phyloP scores from a whole-genome alignment of 1,140 invertebrate species.

The Scaptomyza pallida region DNA sequence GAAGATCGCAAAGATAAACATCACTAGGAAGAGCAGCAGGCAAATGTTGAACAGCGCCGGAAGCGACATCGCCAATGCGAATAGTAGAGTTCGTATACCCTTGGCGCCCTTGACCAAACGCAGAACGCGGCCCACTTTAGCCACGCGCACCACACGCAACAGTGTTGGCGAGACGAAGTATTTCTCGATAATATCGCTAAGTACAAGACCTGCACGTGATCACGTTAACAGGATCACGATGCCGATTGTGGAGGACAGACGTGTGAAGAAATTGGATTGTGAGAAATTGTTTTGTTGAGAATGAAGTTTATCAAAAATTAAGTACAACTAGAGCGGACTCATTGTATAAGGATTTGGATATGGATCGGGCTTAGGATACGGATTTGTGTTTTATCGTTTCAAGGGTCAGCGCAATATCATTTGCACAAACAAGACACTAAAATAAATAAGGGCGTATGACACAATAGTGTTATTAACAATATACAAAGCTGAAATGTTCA shows the following conservation, averaged over 20 bases:
- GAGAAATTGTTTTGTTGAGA: slow-evolving; percentile 40
- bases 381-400: background rate
- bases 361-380: background rate
- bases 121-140: slow-evolving; percentile 98
- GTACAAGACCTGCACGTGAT: slow-evolving; percentile 90
- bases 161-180: slow-evolving; percentile 99
- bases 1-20: slow-evolving; percentile 99
- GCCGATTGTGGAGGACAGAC: slow-evolving; percentile 9
- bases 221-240: slow-evolving; percentile 1
- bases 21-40: slow-evolving; percentile 97
- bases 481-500: slow-evolving; percentile 70
- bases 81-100: slow-evolving; percentile 97
- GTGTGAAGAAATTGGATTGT: slow-evolving; percentile 31
- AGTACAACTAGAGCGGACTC: background rate
- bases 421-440: slow-evolving; percentile 44
- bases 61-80: slow-evolving; percentile 98
- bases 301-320: slow-evolving; percentile 1
- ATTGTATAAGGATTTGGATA: background rate
- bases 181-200: slow-evolving; percentile 98
- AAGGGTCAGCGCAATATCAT: slow-evolving; percentile 25
- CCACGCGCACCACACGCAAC: slow-evolving; percentile 97
- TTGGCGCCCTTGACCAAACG: slow-evolving; percentile 98
- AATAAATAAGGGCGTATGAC: slow-evolving; percentile 23
- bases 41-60: slow-evolving; percentile 99
- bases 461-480: slow-evolving; percentile 36